phyloP scores from a whole-genome alignment of 53 echinoderm and acorn worm species.

The Crossaster papposus region DNA sequence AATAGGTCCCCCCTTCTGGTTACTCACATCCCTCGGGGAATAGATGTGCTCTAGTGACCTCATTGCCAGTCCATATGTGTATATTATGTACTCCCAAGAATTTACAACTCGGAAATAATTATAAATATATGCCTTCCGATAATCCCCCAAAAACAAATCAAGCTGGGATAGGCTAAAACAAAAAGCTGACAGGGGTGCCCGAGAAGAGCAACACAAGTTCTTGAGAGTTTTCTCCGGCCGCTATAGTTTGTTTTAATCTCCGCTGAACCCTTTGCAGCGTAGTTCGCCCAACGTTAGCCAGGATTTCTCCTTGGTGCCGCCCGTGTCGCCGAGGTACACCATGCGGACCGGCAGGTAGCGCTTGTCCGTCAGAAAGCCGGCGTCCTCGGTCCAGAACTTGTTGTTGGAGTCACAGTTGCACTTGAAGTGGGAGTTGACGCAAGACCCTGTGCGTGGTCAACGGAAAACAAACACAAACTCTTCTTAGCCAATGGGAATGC shows the following conservation, averaged over 20 bases:
- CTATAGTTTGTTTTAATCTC: not conserved
- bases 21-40: too few species aligned
- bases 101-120: not conserved
- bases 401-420: conserved; percentile 63
- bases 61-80: too few species aligned
- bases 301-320: conserved; percentile 39
- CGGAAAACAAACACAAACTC: not conserved
- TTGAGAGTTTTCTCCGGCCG: not conserved
- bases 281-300: conserved; percentile 46
- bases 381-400: conserved; percentile 53
- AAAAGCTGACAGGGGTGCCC: not conserved
- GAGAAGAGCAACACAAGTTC: not conserved
- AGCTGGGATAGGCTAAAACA: not conserved
- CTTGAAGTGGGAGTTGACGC: conserved; percentile 51
- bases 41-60: too few species aligned
- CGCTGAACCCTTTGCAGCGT: conserved; percentile 33
- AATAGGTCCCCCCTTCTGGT: too few species aligned
- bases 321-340: conserved; percentile 55
- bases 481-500: not conserved
- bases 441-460: conserved; percentile 13
- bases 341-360: conserved; percentile 48
- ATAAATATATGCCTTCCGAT: not conserved
- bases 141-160: not conserved
- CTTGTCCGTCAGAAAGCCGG: conserved; percentile 56
- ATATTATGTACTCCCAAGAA: too few species aligned